Evolutionary conservation across 2,888 invertebrate species (phyloP).

Genomic region (Scaptomyza flava): DNA sequence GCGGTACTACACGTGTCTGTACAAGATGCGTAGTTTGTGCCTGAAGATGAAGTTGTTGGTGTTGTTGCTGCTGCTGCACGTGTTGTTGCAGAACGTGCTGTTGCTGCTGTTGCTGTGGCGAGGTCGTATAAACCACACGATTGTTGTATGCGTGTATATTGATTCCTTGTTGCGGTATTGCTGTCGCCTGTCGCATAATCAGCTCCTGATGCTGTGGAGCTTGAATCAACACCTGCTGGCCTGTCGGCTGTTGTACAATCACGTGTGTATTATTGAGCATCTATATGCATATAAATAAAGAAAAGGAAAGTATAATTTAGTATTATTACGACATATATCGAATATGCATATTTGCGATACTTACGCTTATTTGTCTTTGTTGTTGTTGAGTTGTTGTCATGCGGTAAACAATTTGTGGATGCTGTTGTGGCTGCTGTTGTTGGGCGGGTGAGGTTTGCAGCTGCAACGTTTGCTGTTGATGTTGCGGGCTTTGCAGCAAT

Average conservation of each 20-base stretch:
- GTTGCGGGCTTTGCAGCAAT: constrained; percentile 63
- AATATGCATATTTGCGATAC: constrained; percentile 7
- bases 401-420: constrained; percentile 75
- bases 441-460: constrained; percentile 63
- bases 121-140: constrained; percentile 74
- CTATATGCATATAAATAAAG: not conserved
- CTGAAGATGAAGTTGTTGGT: constrained; percentile 70
- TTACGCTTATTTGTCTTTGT: constrained; percentile 68
- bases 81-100: constrained; percentile 69
- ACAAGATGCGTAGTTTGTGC: constrained; percentile 76
- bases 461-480: constrained; percentile 70
- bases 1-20: constrained; percentile 74
- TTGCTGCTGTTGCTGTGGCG: constrained; percentile 59
- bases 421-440: constrained; percentile 66
- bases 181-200: constrained; percentile 82
- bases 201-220: constrained; percentile 82
- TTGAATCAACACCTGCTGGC: constrained; percentile 82
- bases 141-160: constrained; percentile 76
- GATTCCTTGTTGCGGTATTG: constrained; percentile 77
- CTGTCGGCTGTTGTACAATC: constrained; percentile 79
- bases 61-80: constrained; percentile 62
- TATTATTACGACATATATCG: not conserved
- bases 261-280: constrained; percentile 81
- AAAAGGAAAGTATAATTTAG: not conserved
- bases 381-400: constrained; percentile 71